phyloP scores from a whole-genome alignment of 37 sponge, comb jelly and placozoan species.

The Chondrosia reniformis region DNA sequence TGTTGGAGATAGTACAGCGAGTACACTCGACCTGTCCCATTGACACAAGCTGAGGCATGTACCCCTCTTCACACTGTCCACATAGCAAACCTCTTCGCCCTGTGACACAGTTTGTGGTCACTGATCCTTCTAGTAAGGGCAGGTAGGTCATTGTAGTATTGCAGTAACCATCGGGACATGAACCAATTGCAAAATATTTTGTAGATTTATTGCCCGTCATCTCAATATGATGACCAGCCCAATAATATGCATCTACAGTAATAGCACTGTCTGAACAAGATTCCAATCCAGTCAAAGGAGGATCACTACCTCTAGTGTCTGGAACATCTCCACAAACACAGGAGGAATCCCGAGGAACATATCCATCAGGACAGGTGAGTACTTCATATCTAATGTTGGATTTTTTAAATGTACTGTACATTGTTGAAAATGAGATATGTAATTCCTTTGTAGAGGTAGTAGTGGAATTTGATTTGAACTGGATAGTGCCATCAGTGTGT shows the following conservation, averaged over 20 bases:
- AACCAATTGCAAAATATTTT: neutral
- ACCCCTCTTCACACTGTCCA: slow-evolving; percentile 9
- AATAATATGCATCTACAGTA: neutral
- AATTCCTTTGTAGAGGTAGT: too few relatives aligned
- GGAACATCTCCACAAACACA: slow-evolving; percentile 13
- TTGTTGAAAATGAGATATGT: neutral
- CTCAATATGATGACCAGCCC: slow-evolving; percentile 13
- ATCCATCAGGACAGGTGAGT: neutral
- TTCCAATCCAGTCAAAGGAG: neutral
- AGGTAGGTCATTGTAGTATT: neutral
- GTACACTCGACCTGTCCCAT: slow-evolving; percentile 6
- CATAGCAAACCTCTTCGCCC: slow-evolving; percentile 17
- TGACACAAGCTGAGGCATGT: slow-evolving; percentile 24
- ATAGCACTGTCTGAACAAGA: neutral
- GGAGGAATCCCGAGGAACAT: neutral
- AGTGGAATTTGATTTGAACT: neutral
- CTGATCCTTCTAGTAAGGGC: neutral
- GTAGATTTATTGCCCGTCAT: neutral
- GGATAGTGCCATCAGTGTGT: too few relatives aligned
- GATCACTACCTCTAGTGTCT: too few relatives aligned
- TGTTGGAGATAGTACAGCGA: neutral
- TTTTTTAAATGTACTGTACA: neutral
- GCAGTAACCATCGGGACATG: slow-evolving; percentile 3
- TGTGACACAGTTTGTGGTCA: neutral
- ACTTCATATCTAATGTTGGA: neutral